Conservation (phyloP, 2,797 vertebrate genomes). For the Telmatherina bonti region DNA sequence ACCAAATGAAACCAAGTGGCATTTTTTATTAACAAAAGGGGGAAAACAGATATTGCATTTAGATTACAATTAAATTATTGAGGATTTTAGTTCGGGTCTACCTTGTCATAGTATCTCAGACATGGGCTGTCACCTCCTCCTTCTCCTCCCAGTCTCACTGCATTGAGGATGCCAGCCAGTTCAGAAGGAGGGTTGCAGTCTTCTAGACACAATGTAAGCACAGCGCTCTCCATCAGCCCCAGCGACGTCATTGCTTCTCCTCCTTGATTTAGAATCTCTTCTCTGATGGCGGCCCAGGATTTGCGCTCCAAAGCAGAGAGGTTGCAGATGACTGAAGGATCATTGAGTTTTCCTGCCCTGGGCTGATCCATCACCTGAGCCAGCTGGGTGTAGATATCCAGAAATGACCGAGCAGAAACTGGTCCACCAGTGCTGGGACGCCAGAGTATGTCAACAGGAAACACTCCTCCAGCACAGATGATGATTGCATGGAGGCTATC, state of each 20-base stretch:
- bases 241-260: constrained; percentile 73
- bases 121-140: constrained; percentile 56
- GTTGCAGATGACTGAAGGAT: constrained; percentile 74
- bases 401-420: constrained; percentile 68
- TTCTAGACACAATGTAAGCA: constrained; percentile 81
- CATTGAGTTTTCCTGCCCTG: constrained; percentile 44
- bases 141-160: constrained; percentile 77
- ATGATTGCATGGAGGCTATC: constrained; percentile 83
- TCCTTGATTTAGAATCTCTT: constrained; percentile 71
- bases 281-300: constrained; percentile 77
- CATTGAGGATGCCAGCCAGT: constrained; percentile 79
- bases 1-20: background rate
- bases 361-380: constrained; percentile 65
- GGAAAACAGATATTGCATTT: background rate
- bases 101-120: constrained; percentile 87
- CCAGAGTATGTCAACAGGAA: constrained; percentile 80
- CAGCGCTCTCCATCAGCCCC: constrained; percentile 81
- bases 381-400: constrained; percentile 80
- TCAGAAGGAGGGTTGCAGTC: constrained; percentile 71
- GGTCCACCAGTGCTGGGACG: constrained; percentile 57
- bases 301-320: constrained; percentile 80
- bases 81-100: constrained; percentile 39
- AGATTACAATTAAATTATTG: background rate
- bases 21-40: background rate
- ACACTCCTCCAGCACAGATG: constrained; percentile 77